Base-by-base conservation (phyloP, 2,888 invertebrate species). In the Chydorus sphaericus region DNA sequence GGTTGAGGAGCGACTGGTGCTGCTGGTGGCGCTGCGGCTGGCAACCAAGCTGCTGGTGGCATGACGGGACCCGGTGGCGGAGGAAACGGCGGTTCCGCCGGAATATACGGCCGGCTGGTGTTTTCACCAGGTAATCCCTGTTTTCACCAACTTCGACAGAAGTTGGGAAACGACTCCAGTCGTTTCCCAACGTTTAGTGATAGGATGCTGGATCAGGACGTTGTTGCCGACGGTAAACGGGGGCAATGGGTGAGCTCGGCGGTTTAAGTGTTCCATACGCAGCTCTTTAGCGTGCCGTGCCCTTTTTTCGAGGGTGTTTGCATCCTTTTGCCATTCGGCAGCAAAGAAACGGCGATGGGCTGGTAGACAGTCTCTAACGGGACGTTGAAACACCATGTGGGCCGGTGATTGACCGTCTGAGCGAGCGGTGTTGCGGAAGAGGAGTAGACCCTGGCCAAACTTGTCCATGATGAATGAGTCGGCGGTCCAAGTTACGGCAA, bases 141-240 rank as follows among this genome's bases (percentile, higher is more conserved):
- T n/a, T n/a, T n/a, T n/a, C n/a, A n/a, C n/a, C n/a, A n/a, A n/a
- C n/a, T n/a, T n/a, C n/a, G n/a, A n/a, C n/a, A n/a, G n/a, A n/a
- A n/a, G n/a, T n/a, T n/a, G n/a, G n/a, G n/a, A n/a, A n/a, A n/a
- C n/a, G n/a, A n/a, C n/a, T n/a, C n/a, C n/a, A n/a, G n/a, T n/a
- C n/a, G n/a, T n/a, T n/a, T n/a, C n/a, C 51, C 51, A 51, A 16
- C n/a, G 30, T 28, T 51, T 51, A 18, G 28, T 51, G 18, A 33
- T 14, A 11, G 51, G 51, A 16, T 51, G 51, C 33, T 31, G 51
- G 33, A 51, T 51, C 33, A 51, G 51, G 33, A 51, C 51, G 20
- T 51, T 31, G 18, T 31, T 31, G 33, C 51, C 51, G 11, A 51
- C 33, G n/a, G 1, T 5, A 30, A 51, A 20, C 33, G 30, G 18